Conservation (phyloP, 2,888 invertebrate genomes). For the Oxystoma pomonae region DNA sequence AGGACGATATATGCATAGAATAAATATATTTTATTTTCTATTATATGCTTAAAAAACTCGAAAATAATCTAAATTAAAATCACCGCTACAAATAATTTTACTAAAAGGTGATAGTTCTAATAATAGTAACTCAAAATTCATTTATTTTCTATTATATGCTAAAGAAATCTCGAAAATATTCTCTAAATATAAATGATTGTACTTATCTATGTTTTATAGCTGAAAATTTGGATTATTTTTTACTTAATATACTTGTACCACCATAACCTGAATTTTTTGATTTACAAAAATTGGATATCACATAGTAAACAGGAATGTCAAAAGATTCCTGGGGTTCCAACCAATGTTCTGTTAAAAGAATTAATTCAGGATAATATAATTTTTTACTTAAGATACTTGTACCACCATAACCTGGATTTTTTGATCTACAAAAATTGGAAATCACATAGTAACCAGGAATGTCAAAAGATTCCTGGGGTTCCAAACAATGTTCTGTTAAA, state of each 20-base stretch:
- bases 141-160: background rate
- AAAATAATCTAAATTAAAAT: background rate
- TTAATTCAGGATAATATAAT: background rate
- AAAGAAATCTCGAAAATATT: background rate
- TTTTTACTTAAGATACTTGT: no score
- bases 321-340: background rate
- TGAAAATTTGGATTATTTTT: no score
- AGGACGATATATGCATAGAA: background rate
- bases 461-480: no score
- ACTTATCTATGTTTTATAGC: background rate
- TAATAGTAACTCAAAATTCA: no score
- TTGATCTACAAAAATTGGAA: no score
- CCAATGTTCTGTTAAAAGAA: background rate
- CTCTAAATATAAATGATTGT: background rate
- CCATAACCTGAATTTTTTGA: background rate
- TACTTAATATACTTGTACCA: background rate
- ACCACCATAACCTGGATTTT: no score
- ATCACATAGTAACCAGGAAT: no score
- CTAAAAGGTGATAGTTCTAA: no score
- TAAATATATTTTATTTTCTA: background rate
- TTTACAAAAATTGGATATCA: background rate
- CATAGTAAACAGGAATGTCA: background rate
- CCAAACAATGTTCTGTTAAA: no score
- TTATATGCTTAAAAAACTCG: background rate
- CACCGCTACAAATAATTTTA: no score